These are phyloP conservation scores for Oncorhynchus keta DNA, from an alignment of 2,113 vertebrate species.

Conservation along the genomic window DNA sequence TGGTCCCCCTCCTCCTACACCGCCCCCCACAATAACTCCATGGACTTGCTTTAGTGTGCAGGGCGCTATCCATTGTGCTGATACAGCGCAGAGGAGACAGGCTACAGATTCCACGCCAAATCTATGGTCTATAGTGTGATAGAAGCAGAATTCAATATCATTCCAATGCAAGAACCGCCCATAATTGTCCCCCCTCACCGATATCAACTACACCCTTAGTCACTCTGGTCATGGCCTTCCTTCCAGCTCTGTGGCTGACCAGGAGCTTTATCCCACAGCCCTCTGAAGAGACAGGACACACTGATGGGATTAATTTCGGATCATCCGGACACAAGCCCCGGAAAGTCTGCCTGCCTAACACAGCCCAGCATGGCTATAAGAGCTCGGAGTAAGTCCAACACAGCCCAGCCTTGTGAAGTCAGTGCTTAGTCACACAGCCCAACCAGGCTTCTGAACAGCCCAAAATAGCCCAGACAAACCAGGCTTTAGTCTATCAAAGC, in stretches of 20 bases:
- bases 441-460: too few species aligned
- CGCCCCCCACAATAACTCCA: too few species aligned
- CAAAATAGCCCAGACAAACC: not conserved
- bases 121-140: too few species aligned
- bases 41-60: too few species aligned
- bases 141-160: too few species aligned
- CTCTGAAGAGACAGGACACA: not conserved
- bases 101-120: too few species aligned
- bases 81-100: too few species aligned
- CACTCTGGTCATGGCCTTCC: not conserved
- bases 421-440: too few species aligned
- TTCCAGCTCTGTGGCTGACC: not conserved
- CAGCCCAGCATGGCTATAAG: not conserved
- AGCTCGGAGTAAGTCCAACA: too few species aligned
- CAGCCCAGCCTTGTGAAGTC: too few species aligned
- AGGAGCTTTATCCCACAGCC: not conserved
- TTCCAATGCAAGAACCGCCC: not conserved
- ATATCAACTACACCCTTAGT: too few species aligned
- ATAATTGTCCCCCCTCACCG: not conserved
- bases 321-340: slow-evolving; percentile 3
- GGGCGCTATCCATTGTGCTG: too few species aligned
- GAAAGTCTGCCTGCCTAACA: not conserved
- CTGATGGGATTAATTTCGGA: slow-evolving; percentile 15
- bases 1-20: not conserved
- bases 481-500: not conserved